Base-by-base conservation (phyloP, 2,888 invertebrate genomes). In the Eupithecia exiguata region DNA sequence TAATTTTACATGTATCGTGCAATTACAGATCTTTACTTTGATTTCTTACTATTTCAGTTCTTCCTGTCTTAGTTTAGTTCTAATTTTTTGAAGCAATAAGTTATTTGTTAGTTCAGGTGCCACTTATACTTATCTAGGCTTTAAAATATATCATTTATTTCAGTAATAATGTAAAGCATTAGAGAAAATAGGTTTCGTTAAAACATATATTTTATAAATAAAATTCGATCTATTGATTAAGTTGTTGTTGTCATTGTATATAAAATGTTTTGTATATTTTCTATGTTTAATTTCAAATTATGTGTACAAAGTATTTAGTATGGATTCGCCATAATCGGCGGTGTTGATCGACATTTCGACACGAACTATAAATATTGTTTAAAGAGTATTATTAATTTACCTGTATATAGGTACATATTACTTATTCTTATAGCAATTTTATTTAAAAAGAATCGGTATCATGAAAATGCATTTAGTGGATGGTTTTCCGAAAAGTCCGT, bases 321-420 rank as follows among this genome's bases (percentile, higher is more conserved):
- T 89, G 86, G 86, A 89, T 90, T 88, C 82, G 80, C 84, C 83
- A 87, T 83, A 84, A 86, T 89, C 89, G 86, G 87, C 87, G 88
- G 86, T 87, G 86, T 87, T 84, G 80, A 86, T 81, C 75, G 81
- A 86, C 85, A 86, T 83, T 83, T 88, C 85, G 87, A 86, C 83
- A 86, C 82, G 80, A 89, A 88, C 86, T 93, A 93, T 94, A 93
- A 92, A 93, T 93, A 93, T 93, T 92, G 91, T 93, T 93, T 93
- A 89, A 92, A 93, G 49, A 93, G 93, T 94, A 93, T 94, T 94
- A 93, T 91, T 94, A 94, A 93, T 89, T 88, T 92, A 93, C 88
- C 81, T 93, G 93, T 92, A 92, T 82, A 92, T 94, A 58, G 58
- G 58, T 58, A 94, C 88, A 89, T 89, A 90, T 91, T 21, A 38